These are phyloP conservation scores for Caranx ignobilis DNA, from an alignment of 2,113 vertebrate genomes.

Conservation along the genomic window DNA sequence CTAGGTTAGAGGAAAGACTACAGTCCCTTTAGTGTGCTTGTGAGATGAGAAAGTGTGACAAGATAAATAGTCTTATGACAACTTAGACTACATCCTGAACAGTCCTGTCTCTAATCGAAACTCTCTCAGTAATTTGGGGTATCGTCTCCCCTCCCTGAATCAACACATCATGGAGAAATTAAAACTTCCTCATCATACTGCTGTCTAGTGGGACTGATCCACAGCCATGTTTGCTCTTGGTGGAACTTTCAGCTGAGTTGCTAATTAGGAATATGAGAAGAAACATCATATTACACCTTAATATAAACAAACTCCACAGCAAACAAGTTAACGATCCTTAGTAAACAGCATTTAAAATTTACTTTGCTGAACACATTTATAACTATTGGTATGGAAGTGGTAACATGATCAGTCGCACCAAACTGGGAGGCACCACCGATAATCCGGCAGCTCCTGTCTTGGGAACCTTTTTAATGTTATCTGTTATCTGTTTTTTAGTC, in stretches of 20 bases:
- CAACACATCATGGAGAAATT: conserved; percentile 19
- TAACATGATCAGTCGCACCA: neutral
- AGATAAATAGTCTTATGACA: conserved; percentile 35
- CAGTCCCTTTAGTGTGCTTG: conserved; percentile 1
- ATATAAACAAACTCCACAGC: neutral
- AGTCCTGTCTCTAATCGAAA: neutral
- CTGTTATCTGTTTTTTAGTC: too few species aligned
- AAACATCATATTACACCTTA: neutral
- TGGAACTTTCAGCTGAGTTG: conserved; percentile 21
- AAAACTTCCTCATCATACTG: neutral
- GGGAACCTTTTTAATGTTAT: too few species aligned
- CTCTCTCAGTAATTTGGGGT: neutral
- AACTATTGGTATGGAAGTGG: neutral
- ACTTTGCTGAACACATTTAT: neutral
- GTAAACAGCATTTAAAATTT: neutral
- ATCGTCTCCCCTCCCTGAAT: conserved; percentile 21
- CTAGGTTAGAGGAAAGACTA: neutral
- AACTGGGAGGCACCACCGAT: neutral
- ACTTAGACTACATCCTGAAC: neutral
- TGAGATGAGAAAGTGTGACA: neutral
- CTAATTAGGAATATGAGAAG: conserved; percentile 1
- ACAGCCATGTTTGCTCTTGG: conserved; percentile 69
- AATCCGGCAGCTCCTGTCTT: too few species aligned
- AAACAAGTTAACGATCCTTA: neutral
- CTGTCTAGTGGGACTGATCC: conserved; percentile 30